Conservation (phyloP, 1,140 invertebrate species). For the Danaus plexippus region DNA sequence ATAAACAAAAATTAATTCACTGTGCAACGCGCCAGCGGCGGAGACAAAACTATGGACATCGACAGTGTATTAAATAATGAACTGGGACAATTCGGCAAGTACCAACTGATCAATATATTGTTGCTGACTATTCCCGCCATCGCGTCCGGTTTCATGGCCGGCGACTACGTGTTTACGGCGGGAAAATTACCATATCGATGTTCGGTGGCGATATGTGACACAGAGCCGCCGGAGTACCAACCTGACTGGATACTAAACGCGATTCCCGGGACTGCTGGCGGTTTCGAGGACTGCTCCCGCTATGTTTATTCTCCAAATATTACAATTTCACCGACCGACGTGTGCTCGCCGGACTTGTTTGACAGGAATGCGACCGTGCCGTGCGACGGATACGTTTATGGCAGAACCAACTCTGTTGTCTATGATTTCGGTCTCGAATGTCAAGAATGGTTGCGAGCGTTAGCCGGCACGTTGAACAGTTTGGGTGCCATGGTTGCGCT, state of each 20-base stretch:
- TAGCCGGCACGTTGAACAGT: slow-evolving; percentile 55
- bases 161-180: slow-evolving; percentile 56
- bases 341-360: slow-evolving; percentile 41
- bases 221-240: slow-evolving; percentile 32
- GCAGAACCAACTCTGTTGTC: slow-evolving; percentile 48
- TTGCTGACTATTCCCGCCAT: slow-evolving; percentile 38
- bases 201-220: slow-evolving; percentile 49
- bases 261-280: slow-evolving; percentile 37
- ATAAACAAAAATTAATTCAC: too few relatives aligned
- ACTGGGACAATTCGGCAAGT: slow-evolving; percentile 53
- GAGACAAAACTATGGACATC: slow-evolving; percentile 35
- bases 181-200: slow-evolving; percentile 47
- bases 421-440: slow-evolving; percentile 59
- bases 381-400: slow-evolving; percentile 50
- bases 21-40: slow-evolving; percentile 18
- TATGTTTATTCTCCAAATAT: slow-evolving; percentile 32
- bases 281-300: slow-evolving; percentile 47
- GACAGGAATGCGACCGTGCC: slow-evolving; percentile 38
- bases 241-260: slow-evolving; percentile 53
- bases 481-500: slow-evolving; percentile 50
- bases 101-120: slow-evolving; percentile 46
- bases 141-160: slow-evolving; percentile 48
- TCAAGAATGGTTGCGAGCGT: slow-evolving; percentile 51
- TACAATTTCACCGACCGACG: slow-evolving; percentile 18
- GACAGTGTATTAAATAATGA: slow-evolving; percentile 45